Percentiles rank a stretch among this genome's conserved stretches.
These are phyloP conservation scores for Isurus oxyrinchus DNA, from an alignment of 2,113 vertebrate species.

Conservation along the genomic window DNA sequence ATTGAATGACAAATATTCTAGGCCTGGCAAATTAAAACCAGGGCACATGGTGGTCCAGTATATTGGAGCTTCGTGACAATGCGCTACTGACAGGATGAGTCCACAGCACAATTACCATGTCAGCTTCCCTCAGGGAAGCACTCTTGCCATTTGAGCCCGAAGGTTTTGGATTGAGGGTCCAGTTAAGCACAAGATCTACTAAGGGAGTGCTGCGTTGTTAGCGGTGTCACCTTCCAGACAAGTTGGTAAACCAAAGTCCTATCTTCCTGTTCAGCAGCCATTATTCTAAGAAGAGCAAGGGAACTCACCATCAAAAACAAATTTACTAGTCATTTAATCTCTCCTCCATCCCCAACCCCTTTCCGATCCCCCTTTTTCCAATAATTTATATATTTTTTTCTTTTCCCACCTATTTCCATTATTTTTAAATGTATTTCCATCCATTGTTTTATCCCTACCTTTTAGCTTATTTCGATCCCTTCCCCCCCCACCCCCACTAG, in stretches of 20 bases:
- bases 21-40: neutral
- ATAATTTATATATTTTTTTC: too few relatives aligned
- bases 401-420: too few relatives aligned
- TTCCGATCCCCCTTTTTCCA: too few relatives aligned
- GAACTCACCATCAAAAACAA: neutral
- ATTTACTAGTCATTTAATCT: neutral
- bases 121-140: neutral
- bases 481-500: too few relatives aligned
- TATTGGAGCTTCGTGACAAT: neutral
- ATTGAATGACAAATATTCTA: neutral
- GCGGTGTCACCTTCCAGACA: neutral
- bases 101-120: neutral
- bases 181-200: neutral
- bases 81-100: neutral
- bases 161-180: neutral
- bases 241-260: neutral
- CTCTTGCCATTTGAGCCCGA: neutral
- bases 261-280: neutral
- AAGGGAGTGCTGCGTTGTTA: neutral
- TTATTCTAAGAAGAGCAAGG: neutral
- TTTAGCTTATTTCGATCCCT: too few relatives aligned
- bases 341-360: too few relatives aligned
- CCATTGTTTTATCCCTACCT: too few relatives aligned
- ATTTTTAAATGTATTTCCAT: too few relatives aligned
- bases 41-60: neutral